phyloP scores from a whole-genome alignment of 2,113 vertebrate species.

The Canis aureus region DNA sequence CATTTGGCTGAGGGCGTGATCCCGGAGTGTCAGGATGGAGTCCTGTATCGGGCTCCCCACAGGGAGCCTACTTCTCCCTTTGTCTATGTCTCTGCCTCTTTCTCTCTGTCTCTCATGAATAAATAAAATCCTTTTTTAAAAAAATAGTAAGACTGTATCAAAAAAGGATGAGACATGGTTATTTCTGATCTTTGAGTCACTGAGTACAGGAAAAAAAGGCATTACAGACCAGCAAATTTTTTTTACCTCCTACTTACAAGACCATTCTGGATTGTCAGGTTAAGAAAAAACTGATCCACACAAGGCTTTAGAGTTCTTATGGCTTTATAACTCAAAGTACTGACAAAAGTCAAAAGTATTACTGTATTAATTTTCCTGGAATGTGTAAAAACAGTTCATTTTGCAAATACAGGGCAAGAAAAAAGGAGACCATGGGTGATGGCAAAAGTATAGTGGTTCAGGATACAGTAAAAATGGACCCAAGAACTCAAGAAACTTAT shows the following conservation, averaged over 20 bases:
- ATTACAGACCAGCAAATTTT: conserved; percentile 1
- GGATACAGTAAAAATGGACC: not conserved
- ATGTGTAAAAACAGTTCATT: conserved; percentile 28
- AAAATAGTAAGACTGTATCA: not conserved
- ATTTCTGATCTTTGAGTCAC: not conserved
- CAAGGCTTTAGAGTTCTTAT: not conserved
- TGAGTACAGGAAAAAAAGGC: not conserved
- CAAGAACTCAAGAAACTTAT: not conserved
- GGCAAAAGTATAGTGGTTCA: not conserved
- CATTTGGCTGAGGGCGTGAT: no score
- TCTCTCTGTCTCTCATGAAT: no score
- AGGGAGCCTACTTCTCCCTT: no score
- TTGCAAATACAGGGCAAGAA: not conserved
- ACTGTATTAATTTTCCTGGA: not conserved
- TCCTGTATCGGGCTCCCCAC: no score
- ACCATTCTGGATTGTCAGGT: not conserved
- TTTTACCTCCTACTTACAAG: not conserved
- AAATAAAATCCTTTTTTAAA: no score
- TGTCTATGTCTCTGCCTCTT: no score
- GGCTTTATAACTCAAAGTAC: not conserved
- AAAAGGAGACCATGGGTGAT: not conserved
- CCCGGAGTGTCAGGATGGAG: no score
- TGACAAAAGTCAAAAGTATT: not conserved
- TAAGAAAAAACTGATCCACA: conserved; percentile 23
- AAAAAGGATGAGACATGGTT: not conserved